These are phyloP conservation scores for Acanthochromis polyacanthus DNA, from an alignment of 2,113 vertebrate species.

Conservation along the genomic window DNA sequence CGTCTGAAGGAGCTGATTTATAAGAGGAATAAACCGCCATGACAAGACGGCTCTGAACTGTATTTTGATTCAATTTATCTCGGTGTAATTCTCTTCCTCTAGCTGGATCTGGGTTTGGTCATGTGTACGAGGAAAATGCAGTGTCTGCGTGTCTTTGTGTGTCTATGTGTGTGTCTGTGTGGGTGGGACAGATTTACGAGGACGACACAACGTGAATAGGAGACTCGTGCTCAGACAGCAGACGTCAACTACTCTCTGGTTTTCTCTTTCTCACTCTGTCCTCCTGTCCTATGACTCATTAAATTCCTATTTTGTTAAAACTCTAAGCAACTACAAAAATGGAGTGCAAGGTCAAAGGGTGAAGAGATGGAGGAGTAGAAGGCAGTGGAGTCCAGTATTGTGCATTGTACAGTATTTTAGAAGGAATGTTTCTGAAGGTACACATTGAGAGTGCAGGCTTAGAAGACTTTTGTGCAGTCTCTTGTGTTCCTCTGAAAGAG, in stretches of 20 bases:
- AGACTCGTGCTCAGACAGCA: conserved; percentile 34
- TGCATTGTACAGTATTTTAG: neutral
- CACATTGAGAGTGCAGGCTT: too few relatives aligned
- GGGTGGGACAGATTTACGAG: conserved; percentile 54
- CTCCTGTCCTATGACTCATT: conserved; percentile 8
- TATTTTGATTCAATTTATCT: conserved; percentile 47
- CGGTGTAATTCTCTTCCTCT: conserved; percentile 7
- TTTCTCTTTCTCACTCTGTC: conserved; percentile 11
- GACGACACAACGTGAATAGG: conserved; percentile 50
- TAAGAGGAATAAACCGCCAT: conserved; percentile 43
- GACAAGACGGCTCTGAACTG: conserved; percentile 40
- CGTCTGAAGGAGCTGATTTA: conserved; percentile 42
- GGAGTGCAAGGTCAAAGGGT: neutral
- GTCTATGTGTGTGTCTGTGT: conserved; percentile 17
- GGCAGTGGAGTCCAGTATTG: neutral
- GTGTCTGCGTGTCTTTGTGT: conserved; percentile 18
- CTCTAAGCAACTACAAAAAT: neutral
- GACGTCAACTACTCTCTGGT: conserved; percentile 3
- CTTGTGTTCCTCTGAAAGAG: too few relatives aligned
- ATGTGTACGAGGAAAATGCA: neutral
- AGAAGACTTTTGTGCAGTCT: too few relatives aligned
- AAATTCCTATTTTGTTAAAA: neutral
- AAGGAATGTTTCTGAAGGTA: too few relatives aligned
- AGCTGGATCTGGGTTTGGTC: conserved; percentile 20
- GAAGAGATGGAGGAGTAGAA: neutral